Evolutionary conservation across 2,797 vertebrate species (phyloP).

Genomic region (Spatula versicolor): DNA sequence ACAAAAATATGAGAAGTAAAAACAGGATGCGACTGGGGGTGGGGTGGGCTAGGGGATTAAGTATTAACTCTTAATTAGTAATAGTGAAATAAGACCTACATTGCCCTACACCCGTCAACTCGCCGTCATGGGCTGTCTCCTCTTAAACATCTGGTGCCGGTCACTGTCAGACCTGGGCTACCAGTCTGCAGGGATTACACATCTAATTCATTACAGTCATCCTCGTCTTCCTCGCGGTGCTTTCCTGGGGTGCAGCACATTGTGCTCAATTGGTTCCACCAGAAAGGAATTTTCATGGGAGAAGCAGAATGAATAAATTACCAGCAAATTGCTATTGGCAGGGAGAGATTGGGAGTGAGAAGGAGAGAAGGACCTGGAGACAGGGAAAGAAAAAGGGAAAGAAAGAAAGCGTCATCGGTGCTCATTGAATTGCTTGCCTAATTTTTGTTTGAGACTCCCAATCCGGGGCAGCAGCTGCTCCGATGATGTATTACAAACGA

Average conservation of each 20-base stretch:
- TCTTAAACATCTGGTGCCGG: not conserved
- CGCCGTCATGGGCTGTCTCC: rapidly evolving
- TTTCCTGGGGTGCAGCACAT: not conserved
- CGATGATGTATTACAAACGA: conserved; percentile 74
- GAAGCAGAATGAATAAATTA: conserved; percentile 38
- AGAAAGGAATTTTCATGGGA: conserved; percentile 43
- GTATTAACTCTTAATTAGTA: not conserved
- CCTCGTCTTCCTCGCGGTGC: not conserved
- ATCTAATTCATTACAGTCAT: not conserved
- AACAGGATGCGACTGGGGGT: not conserved
- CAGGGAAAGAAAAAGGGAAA: not conserved
- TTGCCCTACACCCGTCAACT: not conserved
- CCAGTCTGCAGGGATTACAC: not conserved
- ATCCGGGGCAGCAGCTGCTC: conserved; percentile 60
- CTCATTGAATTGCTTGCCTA: conserved; percentile 9
- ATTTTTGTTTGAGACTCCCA: conserved; percentile 20
- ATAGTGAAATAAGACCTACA: not conserved
- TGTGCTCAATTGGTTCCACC: conserved; percentile 41
- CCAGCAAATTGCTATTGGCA: conserved; percentile 39
- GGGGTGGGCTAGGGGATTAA: not conserved
- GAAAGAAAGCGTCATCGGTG: conserved; percentile 20
- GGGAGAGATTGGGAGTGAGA: not conserved
- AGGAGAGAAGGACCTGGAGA: conserved; percentile 15
- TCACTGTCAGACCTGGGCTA: not conserved
- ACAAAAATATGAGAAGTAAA: not conserved